Conservation (phyloP, 2,888 invertebrate genomes). For the Drosophila greeni region DNA sequence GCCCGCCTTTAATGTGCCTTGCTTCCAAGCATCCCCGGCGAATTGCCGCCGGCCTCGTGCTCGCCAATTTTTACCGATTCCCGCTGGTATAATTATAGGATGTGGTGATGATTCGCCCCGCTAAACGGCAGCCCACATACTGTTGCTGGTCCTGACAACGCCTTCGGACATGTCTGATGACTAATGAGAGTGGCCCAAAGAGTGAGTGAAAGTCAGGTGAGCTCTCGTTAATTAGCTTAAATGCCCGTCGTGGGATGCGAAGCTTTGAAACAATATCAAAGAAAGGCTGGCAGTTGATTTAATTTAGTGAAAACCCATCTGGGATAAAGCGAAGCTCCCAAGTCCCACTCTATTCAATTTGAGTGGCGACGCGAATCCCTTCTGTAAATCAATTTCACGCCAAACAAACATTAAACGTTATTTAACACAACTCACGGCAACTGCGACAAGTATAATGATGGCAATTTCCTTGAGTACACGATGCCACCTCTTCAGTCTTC, state of each 20-base stretch:
- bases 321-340: conserved; percentile 1
- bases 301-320: conserved; percentile 24
- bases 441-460: conserved; percentile 71
- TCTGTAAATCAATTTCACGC: conserved; percentile 68
- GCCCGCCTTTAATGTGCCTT: conserved; percentile 22
- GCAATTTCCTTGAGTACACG: conserved; percentile 76
- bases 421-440: conserved; percentile 68
- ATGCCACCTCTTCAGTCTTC: conserved; percentile 37
- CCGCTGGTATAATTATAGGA: conserved; percentile 71
- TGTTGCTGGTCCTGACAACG: conserved; percentile 43
- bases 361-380: conserved; percentile 16
- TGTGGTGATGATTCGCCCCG: conserved; percentile 29
- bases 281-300: conserved; percentile 21
- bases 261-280: conserved; percentile 6
- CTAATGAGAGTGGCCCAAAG: conserved; percentile 36
- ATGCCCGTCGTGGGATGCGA: conserved; percentile 55
- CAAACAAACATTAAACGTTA: conserved; percentile 71
- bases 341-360: neutral
- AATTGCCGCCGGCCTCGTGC: conserved; percentile 29
- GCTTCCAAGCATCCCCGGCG: neutral
- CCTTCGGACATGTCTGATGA: conserved; percentile 52
- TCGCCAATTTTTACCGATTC: conserved; percentile 58
- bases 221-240: conserved; percentile 64
- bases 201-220: conserved; percentile 53
- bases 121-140: conserved; percentile 2